Base-by-base conservation (phyloP, 2,888 invertebrate species). In the Syritta pipiens region DNA sequence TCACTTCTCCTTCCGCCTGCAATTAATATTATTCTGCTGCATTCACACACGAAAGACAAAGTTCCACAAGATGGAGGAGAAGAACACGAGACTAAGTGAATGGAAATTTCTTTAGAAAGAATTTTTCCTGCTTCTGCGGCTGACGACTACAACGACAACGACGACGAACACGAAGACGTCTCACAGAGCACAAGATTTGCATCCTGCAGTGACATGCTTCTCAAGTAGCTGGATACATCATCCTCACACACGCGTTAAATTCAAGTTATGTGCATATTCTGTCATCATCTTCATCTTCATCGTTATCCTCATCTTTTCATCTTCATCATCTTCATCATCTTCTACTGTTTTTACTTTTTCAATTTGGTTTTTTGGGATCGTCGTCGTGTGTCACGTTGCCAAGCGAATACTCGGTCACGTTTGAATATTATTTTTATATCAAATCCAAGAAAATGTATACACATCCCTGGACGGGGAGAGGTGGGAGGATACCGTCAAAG, bases 371-470 rank as follows among this genome's bases (percentile, higher is more conserved):
- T n/a, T n/a, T n/a, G n/a, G n/a, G n/a, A n/a, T 28, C 9, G n/a
- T 9, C 9, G 14, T 4, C 7, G 6, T 30, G 51, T 35, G 24
- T 53, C 71, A 76, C 76, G 76, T 76, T 76, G 69, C 69, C n/a
- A 49, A 14, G 24, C 37, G 22, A 17, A 62, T 28, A 69, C 69
- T 76, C 44, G 37, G 76, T 69, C 69, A 76, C 76, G 69, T 76
- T 76, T 69, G 57, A 69, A 69, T 57, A 63, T 69, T 51, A 76
- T 63, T 60, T 67, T 46, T 40, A 48, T 51, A 57, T 57, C 28
- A 57, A 75, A 49, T 28, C 28, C 37, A 51, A 44, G 20, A 40
- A 40, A 49, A 40, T 44, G 37, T 69, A 48, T 75, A 17, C 20
- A 24, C 17, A 22, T 30, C 4, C 32, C 9, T 10, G 9, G 14